phyloP scores from a whole-genome alignment of 2,113 vertebrate species.

The Brevimyrus niger region DNA sequence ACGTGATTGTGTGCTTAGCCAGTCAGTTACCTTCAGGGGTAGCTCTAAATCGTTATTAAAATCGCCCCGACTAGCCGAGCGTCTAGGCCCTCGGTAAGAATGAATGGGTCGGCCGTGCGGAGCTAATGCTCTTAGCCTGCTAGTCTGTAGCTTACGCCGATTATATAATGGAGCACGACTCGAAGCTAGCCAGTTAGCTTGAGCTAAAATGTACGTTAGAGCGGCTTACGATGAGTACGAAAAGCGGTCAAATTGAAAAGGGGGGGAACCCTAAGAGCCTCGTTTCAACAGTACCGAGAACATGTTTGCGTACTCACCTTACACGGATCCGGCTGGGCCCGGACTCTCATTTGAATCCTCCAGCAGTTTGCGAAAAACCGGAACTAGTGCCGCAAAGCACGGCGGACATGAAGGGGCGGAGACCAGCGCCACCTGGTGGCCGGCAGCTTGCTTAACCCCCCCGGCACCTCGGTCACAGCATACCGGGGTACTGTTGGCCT shows the following conservation, averaged over 20 bases:
- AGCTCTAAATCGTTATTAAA: neutral
- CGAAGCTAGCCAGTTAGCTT: neutral
- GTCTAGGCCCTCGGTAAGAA: neutral
- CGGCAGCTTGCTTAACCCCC: neutral
- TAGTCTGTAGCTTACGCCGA: neutral
- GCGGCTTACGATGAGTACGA: neutral
- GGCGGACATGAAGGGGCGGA: neutral
- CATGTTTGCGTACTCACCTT: neutral
- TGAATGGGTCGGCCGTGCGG: neutral
- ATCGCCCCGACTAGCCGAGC: neutral
- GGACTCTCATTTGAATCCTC: slow-evolving; percentile 2
- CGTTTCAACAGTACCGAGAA: neutral
- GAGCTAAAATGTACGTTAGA: neutral
- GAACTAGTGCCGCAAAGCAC: neutral
- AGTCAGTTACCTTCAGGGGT: neutral
- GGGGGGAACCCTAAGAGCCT: neutral
- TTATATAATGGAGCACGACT: neutral
- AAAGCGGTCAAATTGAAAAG: neutral
- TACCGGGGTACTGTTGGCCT: neutral
- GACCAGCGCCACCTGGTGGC: neutral
- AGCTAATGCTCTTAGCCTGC: neutral
- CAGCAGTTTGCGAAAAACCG: neutral
- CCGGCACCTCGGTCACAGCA: neutral
- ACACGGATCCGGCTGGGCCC: neutral
- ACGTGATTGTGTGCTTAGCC: neutral